A percentile compares a stretch with the other conserved stretches of the same genome.
These are phyloP conservation scores for Yponomeuta malinellus DNA, from an alignment of 2,888 invertebrate genomes.

Conservation along the genomic window DNA sequence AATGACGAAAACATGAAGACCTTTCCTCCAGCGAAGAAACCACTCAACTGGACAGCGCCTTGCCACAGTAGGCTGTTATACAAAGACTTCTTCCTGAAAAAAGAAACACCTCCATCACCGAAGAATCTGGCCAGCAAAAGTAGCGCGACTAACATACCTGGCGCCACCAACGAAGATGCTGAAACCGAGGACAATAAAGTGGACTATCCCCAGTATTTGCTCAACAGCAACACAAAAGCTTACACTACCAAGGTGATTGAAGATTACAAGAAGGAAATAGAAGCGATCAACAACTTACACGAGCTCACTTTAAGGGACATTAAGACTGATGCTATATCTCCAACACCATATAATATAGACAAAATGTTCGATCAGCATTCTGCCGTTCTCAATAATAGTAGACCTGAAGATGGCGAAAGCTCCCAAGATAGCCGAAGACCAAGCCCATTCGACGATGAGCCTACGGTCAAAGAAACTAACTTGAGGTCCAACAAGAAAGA, in stretches of 20 bases:
- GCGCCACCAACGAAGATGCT: slow-evolving; percentile 16
- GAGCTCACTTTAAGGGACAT: slow-evolving; percentile 68
- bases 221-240: slow-evolving; percentile 63
- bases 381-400: slow-evolving; percentile 31
- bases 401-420: slow-evolving; percentile 31
- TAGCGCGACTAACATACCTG: slow-evolving; percentile 23
- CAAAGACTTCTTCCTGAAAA: slow-evolving; percentile 65
- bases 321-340: slow-evolving; percentile 59
- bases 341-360: slow-evolving; percentile 61
- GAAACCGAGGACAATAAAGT: slow-evolving; percentile 36
- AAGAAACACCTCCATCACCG: slow-evolving; percentile 55
- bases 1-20: slow-evolving; percentile 43
- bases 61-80: slow-evolving; percentile 63
- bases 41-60: slow-evolving; percentile 43
- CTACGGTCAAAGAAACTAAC: slow-evolving; percentile 30
- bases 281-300: slow-evolving; percentile 66
- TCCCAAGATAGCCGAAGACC: slow-evolving; percentile 30
- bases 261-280: slow-evolving; percentile 69
- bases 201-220: slow-evolving; percentile 63
- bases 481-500: slow-evolving; percentile 42
- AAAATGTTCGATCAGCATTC: slow-evolving; percentile 60
- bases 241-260: slow-evolving; percentile 72
- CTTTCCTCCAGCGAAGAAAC: slow-evolving; percentile 39
- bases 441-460: slow-evolving; percentile 12
- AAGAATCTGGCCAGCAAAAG: slow-evolving; percentile 54